Conservation (phyloP, 2,888 invertebrate genomes). For the Antheraea yamamai region DNA sequence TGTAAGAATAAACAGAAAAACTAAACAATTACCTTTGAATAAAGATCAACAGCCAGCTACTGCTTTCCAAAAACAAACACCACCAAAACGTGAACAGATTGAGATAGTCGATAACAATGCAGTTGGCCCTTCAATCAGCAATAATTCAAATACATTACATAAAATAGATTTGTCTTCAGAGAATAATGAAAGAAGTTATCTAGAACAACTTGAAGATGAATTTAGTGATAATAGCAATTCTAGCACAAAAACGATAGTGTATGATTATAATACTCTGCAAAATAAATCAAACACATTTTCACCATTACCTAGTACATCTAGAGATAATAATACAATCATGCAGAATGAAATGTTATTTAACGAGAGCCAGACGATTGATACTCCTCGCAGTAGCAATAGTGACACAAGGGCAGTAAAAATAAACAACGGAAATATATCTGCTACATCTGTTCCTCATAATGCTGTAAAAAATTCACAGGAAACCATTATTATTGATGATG, state of each 20-base stretch:
- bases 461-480: conserved; percentile 2
- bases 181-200: not conserved
- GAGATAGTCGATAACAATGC: not conserved
- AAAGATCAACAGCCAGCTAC: not conserved
- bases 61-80: not conserved
- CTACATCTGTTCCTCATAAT: not conserved
- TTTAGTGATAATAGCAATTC: conserved; percentile 25
- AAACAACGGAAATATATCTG: not conserved
- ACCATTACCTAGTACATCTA: conserved; percentile 59
- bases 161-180: conserved; percentile 4
- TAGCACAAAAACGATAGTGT: conserved; percentile 32
- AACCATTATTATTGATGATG: conserved; percentile 36
- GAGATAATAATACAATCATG: conserved; percentile 35
- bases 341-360: conserved; percentile 43
- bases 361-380: conserved; percentile 37
- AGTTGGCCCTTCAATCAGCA: not conserved
- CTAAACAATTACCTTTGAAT: not conserved
- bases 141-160: conserved; percentile 22
- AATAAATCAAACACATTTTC: conserved; percentile 38
- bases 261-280: conserved; percentile 25
- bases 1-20: not conserved
- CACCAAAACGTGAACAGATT: not conserved
- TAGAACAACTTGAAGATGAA: conserved; percentile 10
- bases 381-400: conserved; percentile 20
- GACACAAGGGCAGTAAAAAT: not conserved